Conservation (phyloP, 2,113 vertebrate genomes). For the Manacus vitellinus region DNA sequence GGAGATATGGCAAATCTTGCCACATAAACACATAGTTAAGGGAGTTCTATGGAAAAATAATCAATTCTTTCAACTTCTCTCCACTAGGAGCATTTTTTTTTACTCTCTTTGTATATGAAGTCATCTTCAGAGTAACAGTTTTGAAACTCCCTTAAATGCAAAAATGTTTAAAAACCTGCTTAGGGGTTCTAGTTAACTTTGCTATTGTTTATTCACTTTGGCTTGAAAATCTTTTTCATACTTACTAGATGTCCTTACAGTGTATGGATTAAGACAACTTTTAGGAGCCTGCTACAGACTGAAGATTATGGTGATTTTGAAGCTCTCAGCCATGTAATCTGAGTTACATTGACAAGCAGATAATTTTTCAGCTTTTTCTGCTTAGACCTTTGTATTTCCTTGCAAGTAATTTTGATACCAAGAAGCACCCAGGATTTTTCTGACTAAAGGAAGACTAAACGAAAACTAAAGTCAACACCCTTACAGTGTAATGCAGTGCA, state of each 20-base stretch:
- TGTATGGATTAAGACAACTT: background rate
- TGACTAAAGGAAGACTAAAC: background rate
- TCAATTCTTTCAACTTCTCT: background rate
- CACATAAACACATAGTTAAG: background rate
- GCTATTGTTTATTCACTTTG: background rate
- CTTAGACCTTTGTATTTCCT: background rate
- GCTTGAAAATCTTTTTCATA: background rate
- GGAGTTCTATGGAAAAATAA: background rate
- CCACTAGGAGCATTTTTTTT: background rate
- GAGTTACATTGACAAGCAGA: background rate
- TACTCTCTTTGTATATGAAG: background rate
- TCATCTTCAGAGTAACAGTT: background rate
- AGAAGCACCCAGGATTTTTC: background rate
- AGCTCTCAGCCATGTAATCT: background rate
- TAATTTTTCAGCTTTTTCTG: background rate
- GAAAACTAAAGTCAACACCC: background rate
- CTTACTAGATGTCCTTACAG: background rate
- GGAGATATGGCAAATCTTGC: background rate
- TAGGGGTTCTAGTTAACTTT: background rate
- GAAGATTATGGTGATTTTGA: background rate
- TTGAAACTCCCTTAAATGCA: background rate
- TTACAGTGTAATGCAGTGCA: background rate
- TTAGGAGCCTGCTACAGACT: background rate
- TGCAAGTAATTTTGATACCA: background rate
- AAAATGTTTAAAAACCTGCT: background rate